Base-by-base conservation (phyloP, 2,113 vertebrate species). In the Caretta caretta region DNA sequence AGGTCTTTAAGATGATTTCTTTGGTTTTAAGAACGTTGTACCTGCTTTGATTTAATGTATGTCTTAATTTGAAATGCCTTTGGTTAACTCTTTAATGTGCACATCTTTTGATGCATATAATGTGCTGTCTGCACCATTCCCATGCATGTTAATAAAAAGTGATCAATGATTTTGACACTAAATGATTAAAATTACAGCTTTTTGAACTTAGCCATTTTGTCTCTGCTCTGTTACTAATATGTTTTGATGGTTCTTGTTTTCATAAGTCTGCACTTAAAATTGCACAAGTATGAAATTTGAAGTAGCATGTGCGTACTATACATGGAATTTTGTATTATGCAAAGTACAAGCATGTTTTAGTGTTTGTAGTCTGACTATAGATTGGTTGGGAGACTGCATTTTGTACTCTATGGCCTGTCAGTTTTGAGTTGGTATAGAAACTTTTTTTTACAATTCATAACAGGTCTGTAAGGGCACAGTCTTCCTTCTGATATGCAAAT, bases 81-180 rank as follows among this genome's bases (percentile, higher is more conserved):
- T 86, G 93, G 65, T 96, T 97, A 97, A 95, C 96, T 93, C 96
- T 95, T 94, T 92, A 62, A 84, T 87, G 87, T 84, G 88, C 87
- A 42, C 82, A 38, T 76, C 88, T 89, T 93, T 51, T 92, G 82
- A 46, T 82, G 91, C 91, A 94, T 94, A 87, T 17, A 83, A 89
- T 94, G 94, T 94, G 94, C 89, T 96, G 93, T 96, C 95, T 94
- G 57, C 94, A 51, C 76, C 91, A 24, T 97, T 90, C 82, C 92
- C 87, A 90, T 96, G 92, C 94, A 92, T 94, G 89, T 95, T 93
- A 95, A 93, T 95, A 93, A 96, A 96, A 94, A 38, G 20, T 3
- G 57, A 92, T 86, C 22, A 35, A 75, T 82, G 84, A 10, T 62
- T 6, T 80, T 92, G 46, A 79, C 3, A 38, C 80, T 86, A 79